Evolutionary conservation across 2,797 vertebrate species (phyloP).

Genomic region (Phoebastria nigripes): DNA sequence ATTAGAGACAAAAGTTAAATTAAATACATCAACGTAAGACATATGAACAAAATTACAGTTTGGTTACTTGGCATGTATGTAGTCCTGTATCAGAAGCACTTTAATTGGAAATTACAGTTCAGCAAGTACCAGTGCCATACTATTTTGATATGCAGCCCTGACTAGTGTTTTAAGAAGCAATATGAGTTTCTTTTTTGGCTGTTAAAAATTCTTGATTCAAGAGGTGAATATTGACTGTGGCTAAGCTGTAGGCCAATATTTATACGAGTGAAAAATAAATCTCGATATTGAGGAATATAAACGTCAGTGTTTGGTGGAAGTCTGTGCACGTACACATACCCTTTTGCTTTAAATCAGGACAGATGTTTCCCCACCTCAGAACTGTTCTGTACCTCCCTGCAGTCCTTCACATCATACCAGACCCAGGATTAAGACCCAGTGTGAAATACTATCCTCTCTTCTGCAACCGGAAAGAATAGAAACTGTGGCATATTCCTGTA

Average conservation of each 20-base stretch:
- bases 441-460: background rate
- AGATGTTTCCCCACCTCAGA: conserved; percentile 13
- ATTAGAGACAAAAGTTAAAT: background rate
- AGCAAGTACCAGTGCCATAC: background rate
- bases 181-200: conserved; percentile 13
- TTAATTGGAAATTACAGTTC: conserved; percentile 24
- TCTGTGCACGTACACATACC: background rate
- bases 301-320: background rate
- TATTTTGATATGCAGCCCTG: background rate
- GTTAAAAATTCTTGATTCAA: conserved; percentile 41
- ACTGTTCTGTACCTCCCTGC: background rate
- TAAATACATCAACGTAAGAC: background rate
- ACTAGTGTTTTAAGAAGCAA: background rate
- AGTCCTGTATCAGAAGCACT: background rate
- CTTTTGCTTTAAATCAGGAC: background rate
- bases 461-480: background rate
- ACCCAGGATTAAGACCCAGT: background rate
- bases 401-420: background rate
- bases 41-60: background rate
- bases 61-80: background rate
- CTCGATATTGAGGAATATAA: background rate
- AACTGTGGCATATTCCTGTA: background rate
- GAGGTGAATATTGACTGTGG: conserved; percentile 4
- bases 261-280: conserved; percentile 27
- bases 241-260: conserved; percentile 54